Evolutionary conservation across 2,113 vertebrate genomes (phyloP).

Genomic region (Parus major): DNA sequence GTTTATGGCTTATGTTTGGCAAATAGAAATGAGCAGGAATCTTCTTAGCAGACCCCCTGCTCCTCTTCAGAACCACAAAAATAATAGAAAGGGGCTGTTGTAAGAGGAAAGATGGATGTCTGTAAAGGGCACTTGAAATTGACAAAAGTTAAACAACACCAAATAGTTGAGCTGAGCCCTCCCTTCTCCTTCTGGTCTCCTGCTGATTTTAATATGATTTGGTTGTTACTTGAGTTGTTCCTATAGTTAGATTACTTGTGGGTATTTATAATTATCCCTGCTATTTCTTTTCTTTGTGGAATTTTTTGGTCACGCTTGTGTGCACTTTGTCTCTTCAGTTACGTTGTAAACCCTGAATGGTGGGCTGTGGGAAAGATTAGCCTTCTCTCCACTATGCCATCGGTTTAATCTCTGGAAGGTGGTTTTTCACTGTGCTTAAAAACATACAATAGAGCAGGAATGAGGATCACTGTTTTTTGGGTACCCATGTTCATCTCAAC

Average conservation of each 20-base stretch:
- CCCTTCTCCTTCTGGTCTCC: neutral
- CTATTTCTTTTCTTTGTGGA: neutral
- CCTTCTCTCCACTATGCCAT: accelerated
- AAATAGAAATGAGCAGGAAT: neutral
- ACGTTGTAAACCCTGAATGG: neutral
- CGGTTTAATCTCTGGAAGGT: neutral
- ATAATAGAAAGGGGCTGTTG: neutral
- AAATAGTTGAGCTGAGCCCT: neutral
- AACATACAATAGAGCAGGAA: neutral
- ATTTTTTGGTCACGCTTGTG: neutral
- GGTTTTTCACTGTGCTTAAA: neutral
- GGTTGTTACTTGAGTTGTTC: neutral
- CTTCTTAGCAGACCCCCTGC: neutral
- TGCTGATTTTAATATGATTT: conserved; percentile 9
- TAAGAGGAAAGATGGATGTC: neutral
- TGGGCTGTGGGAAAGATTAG: neutral
- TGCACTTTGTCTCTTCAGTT: neutral
- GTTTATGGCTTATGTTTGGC: neutral
- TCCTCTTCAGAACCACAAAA: neutral
- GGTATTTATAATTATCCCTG: neutral
- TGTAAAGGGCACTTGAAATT: neutral
- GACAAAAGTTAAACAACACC: neutral
- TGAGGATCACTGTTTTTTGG: neutral
- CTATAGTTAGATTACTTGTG: neutral
- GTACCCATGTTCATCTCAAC: neutral